Conservation (phyloP, 2,113 vertebrate species). For the Fregata magnificens region DNA sequence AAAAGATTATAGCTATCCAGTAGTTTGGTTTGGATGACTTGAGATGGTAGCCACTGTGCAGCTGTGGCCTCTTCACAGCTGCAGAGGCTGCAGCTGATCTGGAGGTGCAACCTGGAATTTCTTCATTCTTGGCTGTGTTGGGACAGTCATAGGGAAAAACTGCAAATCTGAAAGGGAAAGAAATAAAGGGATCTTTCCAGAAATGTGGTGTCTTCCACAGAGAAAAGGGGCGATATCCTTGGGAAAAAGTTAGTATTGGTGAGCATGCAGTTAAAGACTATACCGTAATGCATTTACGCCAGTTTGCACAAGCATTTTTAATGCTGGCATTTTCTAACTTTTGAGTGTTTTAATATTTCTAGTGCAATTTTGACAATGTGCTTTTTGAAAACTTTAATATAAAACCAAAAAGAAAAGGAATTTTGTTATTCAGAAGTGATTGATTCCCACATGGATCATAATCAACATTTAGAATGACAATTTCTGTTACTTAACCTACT, state of each 20-base stretch:
- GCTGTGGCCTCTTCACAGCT: background rate
- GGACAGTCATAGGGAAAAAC: background rate
- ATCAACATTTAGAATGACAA: background rate
- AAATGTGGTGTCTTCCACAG: background rate
- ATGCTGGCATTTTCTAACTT: background rate
- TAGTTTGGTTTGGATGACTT: background rate
- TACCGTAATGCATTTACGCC: background rate
- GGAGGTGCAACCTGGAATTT: background rate
- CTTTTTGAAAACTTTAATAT: background rate
- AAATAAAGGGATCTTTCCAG: background rate
- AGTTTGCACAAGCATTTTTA: background rate
- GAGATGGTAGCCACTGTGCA: background rate
- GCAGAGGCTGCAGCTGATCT: background rate
- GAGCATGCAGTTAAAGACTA: background rate
- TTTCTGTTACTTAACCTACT: background rate
- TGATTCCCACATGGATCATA: background rate
- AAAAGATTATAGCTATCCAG: background rate
- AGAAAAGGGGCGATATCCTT: background rate
- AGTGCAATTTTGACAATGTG: background rate
- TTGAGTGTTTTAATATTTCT: background rate
- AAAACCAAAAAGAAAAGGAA: background rate
- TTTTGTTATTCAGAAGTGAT: background rate
- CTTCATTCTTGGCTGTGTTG: background rate
- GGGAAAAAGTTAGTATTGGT: background rate
- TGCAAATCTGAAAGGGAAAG: background rate